These are phyloP conservation scores for Rhysida immarginata DNA, from an alignment of 1,140 invertebrate genomes.

Conservation along the genomic window DNA sequence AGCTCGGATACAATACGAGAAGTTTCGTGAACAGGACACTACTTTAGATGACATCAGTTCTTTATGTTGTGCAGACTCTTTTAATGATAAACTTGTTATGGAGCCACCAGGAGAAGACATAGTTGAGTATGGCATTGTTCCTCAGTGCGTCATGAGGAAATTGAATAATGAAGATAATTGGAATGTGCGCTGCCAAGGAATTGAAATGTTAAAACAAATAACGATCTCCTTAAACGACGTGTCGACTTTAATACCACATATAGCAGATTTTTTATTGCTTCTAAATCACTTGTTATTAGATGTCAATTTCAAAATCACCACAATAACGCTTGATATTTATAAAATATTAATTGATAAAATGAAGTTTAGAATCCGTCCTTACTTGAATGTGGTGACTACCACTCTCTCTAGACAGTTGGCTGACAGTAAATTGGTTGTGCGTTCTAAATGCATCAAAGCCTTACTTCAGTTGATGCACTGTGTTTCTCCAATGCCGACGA, in stretches of 20 bases:
- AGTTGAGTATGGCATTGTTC: conserved; percentile 3
- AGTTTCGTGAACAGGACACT: background rate
- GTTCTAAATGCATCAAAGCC: conserved; percentile 34
- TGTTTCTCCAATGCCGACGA: conserved; percentile 42
- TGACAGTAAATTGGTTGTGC: conserved; percentile 36
- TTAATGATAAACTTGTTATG: background rate
- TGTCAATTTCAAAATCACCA: conserved; percentile 41
- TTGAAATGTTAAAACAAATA: conserved; percentile 31
- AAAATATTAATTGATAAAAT: conserved; percentile 26
- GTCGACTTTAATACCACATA: conserved; percentile 39
- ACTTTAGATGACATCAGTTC: background rate
- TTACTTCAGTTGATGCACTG: conserved; percentile 47
- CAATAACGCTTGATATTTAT: conserved; percentile 38
- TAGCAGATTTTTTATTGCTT: conserved; percentile 45
- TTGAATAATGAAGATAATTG: conserved; percentile 36
- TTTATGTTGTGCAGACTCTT: background rate
- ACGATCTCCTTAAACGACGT: conserved; percentile 36
- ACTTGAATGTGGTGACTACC: conserved; percentile 23
- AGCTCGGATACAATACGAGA: background rate
- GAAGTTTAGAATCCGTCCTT: conserved; percentile 4
- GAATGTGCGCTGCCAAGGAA: conserved; percentile 38
- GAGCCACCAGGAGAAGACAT: background rate
- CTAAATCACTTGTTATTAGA: conserved; percentile 38
- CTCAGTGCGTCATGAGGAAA: background rate
- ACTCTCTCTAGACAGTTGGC: conserved; percentile 39